These are phyloP conservation scores for Sesamia nonagrioides DNA, from an alignment of 1,140 invertebrate species.

Conservation along the genomic window DNA sequence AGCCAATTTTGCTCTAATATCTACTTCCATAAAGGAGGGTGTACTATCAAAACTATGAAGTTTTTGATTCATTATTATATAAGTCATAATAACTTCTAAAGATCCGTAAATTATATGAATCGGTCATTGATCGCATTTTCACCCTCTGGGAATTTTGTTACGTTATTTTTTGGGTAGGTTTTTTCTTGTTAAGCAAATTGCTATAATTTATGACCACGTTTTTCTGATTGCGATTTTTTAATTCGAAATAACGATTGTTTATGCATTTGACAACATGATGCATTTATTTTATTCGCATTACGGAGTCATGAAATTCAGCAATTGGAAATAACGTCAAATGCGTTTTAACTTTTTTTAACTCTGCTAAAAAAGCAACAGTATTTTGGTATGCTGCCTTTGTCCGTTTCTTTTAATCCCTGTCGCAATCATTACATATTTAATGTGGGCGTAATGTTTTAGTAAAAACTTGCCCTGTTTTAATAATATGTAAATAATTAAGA, in stretches of 20 bases:
- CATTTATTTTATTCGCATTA: not conserved
- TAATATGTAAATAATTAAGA: conserved; percentile 49
- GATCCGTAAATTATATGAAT: too few species aligned
- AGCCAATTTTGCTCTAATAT: too few species aligned
- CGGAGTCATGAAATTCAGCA: conserved; percentile 30
- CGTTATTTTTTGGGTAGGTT: not conserved
- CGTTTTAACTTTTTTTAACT: conserved; percentile 1
- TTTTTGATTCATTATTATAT: too few species aligned
- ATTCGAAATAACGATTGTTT: not conserved
- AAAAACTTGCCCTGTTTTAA: conserved; percentile 18
- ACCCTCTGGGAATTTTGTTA: not conserved
- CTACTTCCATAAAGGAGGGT: too few species aligned
- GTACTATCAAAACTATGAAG: too few species aligned
- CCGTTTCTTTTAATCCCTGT: not conserved
- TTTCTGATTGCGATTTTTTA: not conserved
- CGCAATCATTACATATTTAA: not conserved
- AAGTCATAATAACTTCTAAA: too few species aligned
- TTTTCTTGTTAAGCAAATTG: not conserved
- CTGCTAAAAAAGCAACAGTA: too few species aligned
- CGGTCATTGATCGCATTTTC: not conserved
- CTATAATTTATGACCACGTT: conserved; percentile 30
- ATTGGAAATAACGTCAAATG: not conserved
- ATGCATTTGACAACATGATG: not conserved
- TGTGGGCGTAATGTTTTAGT: not conserved
- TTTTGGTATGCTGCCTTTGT: not conserved